A percentile compares a stretch with the other conserved stretches of the same genome.
These are phyloP conservation scores for Condylura cristata DNA, from an alignment of 2,113 vertebrate genomes.

Conservation along the genomic window DNA sequence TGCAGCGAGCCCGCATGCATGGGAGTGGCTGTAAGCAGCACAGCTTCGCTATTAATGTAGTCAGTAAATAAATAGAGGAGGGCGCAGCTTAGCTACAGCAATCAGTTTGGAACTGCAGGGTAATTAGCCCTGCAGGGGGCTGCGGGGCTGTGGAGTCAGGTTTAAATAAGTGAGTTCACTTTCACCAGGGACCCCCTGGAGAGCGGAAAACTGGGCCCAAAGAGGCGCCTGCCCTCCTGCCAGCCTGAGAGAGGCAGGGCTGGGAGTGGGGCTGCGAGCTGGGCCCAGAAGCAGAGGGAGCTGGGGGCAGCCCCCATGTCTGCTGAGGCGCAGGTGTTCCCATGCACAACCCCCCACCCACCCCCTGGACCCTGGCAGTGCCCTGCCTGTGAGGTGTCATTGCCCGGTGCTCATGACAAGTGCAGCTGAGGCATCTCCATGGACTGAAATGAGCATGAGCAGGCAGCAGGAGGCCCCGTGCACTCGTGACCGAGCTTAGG, in stretches of 20 bases:
- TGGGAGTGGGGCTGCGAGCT: not conserved
- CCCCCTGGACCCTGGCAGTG: too few species aligned
- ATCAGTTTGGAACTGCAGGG: conserved; percentile 87
- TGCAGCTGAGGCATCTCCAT: not conserved
- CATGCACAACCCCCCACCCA: too few species aligned
- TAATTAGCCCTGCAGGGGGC: conserved; percentile 88
- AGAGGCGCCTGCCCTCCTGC: not conserved
- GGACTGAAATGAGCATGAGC: accelerated
- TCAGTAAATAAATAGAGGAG: conserved; percentile 91
- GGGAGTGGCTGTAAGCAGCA: conserved; percentile 62
- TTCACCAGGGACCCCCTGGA: conserved; percentile 82
- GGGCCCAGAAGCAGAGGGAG: not conserved
- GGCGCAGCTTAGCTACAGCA: conserved; percentile 88
- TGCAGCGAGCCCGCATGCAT: not conserved
- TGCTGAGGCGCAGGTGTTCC: accelerated
- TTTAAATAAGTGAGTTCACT: conserved; percentile 87
- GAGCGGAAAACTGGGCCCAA: conserved; percentile 49
- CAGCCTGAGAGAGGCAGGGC: not conserved
- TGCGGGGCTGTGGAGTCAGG: conserved; percentile 84
- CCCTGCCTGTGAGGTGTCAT: not conserved
- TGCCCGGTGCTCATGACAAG: not conserved
- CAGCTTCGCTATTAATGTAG: conserved; percentile 87
- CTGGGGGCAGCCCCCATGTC: accelerated
- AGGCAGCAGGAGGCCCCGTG: not conserved
- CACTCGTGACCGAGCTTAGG: too few species aligned